Percentiles rank a stretch among this genome's conserved stretches.
Evolutionary conservation across 1,140 invertebrate genomes (phyloP).

Genomic region (Kradibia gibbosae): DNA sequence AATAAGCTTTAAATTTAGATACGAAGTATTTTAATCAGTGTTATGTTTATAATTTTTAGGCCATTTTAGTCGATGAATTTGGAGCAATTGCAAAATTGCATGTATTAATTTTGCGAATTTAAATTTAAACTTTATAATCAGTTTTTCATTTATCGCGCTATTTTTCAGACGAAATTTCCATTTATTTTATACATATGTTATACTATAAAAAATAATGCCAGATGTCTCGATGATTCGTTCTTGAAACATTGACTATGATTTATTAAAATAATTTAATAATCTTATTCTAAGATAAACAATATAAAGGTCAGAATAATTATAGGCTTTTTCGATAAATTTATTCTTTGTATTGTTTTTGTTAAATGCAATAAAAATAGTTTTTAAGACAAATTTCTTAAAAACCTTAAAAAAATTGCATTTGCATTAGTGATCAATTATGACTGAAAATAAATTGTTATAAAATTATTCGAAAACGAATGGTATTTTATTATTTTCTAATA

Average conservation of each 20-base stretch:
- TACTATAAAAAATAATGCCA: conserved; percentile 1
- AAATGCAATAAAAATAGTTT: conserved; percentile 50
- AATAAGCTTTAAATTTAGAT: conserved; percentile 11
- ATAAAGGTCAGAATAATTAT: background rate
- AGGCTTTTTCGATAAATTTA: background rate
- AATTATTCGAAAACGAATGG: no score
- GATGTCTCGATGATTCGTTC: background rate
- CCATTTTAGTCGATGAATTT: conserved; percentile 53
- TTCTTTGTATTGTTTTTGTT: conserved; percentile 31
- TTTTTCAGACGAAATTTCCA: background rate
- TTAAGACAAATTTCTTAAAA: conserved; percentile 50
- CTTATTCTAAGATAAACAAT: background rate
- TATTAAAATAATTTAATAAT: conserved; percentile 34
- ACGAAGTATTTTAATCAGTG: conserved; percentile 9
- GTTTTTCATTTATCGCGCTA: conserved; percentile 18
- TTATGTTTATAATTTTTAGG: conserved; percentile 49
- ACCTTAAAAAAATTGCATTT: no score
- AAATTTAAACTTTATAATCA: conserved; percentile 20
- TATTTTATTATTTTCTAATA: no score
- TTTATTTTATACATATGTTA: conserved; percentile 23
- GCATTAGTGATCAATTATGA: no score
- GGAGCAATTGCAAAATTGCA: conserved; percentile 45
- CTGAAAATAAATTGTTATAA: no score
- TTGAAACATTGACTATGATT: background rate
- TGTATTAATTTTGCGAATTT: conserved; percentile 31